phyloP scores from a whole-genome alignment of 2,888 invertebrate species.

The Sthenelais limicola region DNA sequence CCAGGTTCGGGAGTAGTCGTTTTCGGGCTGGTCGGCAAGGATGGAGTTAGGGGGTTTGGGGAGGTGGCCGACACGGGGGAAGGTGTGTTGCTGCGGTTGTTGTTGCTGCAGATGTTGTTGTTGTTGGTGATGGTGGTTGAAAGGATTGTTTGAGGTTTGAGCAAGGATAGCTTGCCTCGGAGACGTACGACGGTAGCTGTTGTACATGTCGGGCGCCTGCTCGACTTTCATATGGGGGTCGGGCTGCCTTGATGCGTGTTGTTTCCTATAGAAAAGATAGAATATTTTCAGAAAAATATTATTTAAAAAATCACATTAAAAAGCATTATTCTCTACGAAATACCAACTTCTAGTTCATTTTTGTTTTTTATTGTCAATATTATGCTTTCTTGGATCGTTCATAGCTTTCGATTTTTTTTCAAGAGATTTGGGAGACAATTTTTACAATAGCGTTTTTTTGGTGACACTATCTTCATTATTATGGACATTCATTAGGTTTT shows the following conservation, averaged over 20 bases:
- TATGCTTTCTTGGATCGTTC: too few relatives aligned
- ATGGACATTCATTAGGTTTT: too few relatives aligned
- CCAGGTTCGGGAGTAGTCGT: constrained; percentile 36
- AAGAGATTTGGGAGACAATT: too few relatives aligned
- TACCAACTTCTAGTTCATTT: too few relatives aligned
- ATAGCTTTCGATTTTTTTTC: too few relatives aligned
- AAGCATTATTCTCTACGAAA: too few relatives aligned
- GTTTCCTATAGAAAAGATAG: constrained; percentile 6
- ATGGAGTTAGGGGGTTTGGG: constrained; percentile 26
- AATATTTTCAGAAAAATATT: too few relatives aligned
- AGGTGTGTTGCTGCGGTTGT: constrained; percentile 10
- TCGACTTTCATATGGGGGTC: constrained; percentile 13
- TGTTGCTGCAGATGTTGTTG: not conserved
- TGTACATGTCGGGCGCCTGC: constrained; percentile 18
- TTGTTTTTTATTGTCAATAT: too few relatives aligned
- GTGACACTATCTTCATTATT: too few relatives aligned
- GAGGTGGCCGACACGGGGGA: constrained; percentile 24
- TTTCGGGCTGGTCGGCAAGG: constrained; percentile 16
- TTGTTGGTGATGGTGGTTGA: not conserved
- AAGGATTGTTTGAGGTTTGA: not conserved
- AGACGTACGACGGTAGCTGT: constrained; percentile 35
- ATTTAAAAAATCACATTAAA: too few relatives aligned
- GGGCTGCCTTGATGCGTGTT: constrained; percentile 18
- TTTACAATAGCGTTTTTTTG: too few relatives aligned
- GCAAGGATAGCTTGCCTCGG: constrained; percentile 14